Base-by-base conservation (phyloP, 1,140 invertebrate genomes). In the Hetaerina americana region DNA sequence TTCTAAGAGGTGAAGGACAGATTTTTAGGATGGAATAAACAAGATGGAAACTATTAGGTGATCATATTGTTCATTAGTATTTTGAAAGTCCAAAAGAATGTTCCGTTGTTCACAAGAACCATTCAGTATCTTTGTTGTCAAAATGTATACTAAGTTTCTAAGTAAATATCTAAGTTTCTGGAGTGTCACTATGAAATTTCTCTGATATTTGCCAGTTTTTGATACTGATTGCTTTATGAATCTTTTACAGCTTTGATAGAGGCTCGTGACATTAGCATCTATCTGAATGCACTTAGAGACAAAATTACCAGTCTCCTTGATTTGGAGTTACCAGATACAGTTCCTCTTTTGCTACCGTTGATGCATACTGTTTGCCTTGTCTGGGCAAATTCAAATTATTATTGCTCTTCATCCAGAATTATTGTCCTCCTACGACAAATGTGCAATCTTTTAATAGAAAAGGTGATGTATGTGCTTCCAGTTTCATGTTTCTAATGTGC, bases 301-400 rank as follows among this genome's bases (percentile, higher is more conserved):
- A 84, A 88, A 74, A 86, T 95, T 75, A 87, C 90, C 68, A 85
- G 83, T 27, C 86, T 94, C 69, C 90, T 94, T 77, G 86, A 85
- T 29, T 84, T 81, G 0, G 87, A 90, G 57, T 89, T 94, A 76
- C 79, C 83, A 25, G 88, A 92, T 40, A 80, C 87, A 2, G 79
- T 82, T 26, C 66, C 80, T 1, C 81, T 87, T 22, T 82, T 96
- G 29, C 85, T 87, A 68, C 86, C 88, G 0, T 79, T 93, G 31
- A 74, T 87, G 73, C 87, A 95, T 75, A 89, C 87, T n/a, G 84
- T 95, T 5, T 92, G 92, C 70, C 80, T 95, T 5, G 82, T 93
- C 10, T 96, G 94, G 94, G 87, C 88, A 0, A 87, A 91, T 77
- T 95, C 92, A 0, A 86, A 88, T 75, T 91, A 94, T 78, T 96